Percentiles rank a stretch among this genome's conserved stretches.
phyloP scores from a whole-genome alignment of 2,888 invertebrate genomes.

The Drosophila falleni region DNA sequence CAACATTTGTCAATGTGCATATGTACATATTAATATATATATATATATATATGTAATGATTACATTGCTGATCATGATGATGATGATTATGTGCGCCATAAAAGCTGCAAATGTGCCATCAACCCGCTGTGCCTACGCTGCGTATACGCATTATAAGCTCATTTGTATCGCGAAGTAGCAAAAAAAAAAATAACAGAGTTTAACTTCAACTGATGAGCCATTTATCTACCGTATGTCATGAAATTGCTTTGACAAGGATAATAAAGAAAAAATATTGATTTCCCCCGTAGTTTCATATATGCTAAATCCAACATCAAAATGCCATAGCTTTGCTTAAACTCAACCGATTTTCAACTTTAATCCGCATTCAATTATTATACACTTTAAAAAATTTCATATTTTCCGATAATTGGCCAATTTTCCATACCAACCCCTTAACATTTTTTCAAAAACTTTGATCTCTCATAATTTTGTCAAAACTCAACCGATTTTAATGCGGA shows the following conservation, averaged over 20 bases:
- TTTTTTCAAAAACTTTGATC: too few relatives aligned
- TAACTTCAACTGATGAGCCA: slow-evolving; percentile 18
- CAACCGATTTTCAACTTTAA: too few relatives aligned
- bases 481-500: too few relatives aligned
- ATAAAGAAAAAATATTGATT: too few relatives aligned
- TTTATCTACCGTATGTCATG: neutral
- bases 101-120: slow-evolving; percentile 36
- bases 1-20: slow-evolving; percentile 66
- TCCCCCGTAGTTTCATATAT: too few relatives aligned
- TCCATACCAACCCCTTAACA: too few relatives aligned
- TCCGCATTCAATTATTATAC: too few relatives aligned
- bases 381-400: too few relatives aligned
- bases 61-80: slow-evolving; percentile 6
- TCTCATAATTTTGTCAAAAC: too few relatives aligned
- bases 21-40: slow-evolving; percentile 14
- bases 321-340: too few relatives aligned
- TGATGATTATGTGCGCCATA: slow-evolving; percentile 39
- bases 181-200: slow-evolving; percentile 17
- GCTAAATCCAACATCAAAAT: too few relatives aligned
- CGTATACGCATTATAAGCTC: slow-evolving; percentile 56
- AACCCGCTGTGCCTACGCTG: slow-evolving; percentile 54
- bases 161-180: slow-evolving; percentile 43
- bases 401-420: too few relatives aligned
- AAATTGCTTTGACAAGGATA: neutral
- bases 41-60: slow-evolving; percentile 12